Conservation (phyloP, 1,140 invertebrate genomes). For the Habropoda laboriosa region DNA sequence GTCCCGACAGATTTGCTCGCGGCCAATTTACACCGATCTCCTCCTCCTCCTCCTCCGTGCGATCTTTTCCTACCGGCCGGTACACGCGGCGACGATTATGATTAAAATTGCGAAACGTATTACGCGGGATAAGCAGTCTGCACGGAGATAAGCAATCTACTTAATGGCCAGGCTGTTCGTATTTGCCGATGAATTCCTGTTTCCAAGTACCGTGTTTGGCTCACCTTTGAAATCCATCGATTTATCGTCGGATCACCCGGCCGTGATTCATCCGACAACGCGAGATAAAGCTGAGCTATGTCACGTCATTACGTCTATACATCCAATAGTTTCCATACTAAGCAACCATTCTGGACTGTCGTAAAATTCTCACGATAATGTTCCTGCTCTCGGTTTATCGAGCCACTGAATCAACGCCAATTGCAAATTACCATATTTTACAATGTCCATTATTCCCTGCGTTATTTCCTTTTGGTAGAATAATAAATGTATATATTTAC, state of each 20-base stretch:
- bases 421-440: too few relatives aligned
- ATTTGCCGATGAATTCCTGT: constrained; percentile 9
- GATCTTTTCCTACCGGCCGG: too few relatives aligned
- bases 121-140: not conserved
- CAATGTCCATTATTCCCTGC: too few relatives aligned
- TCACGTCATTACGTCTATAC: constrained; percentile 7
- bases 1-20: not conserved
- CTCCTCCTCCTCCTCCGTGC: not conserved
- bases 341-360: not conserved
- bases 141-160: constrained; percentile 11
- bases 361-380: constrained; percentile 36
- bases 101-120: not conserved
- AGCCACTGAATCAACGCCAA: too few relatives aligned
- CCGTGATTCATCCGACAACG: constrained; percentile 34
- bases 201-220: not conserved
- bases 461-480: too few relatives aligned
- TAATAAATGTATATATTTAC: too few relatives aligned
- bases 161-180: not conserved
- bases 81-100: not conserved
- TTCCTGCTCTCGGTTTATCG: too few relatives aligned
- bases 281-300: constrained; percentile 24
- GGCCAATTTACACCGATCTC: not conserved
- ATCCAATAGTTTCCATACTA: constrained; percentile 1
- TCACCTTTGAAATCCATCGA: constrained; percentile 15
- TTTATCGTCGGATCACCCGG: constrained; percentile 34